A percentile compares a stretch with the other conserved stretches of the same genome.
Evolutionary conservation across 2,113 vertebrate genomes (phyloP).

Genomic region (Crotalus horridus): DNA sequence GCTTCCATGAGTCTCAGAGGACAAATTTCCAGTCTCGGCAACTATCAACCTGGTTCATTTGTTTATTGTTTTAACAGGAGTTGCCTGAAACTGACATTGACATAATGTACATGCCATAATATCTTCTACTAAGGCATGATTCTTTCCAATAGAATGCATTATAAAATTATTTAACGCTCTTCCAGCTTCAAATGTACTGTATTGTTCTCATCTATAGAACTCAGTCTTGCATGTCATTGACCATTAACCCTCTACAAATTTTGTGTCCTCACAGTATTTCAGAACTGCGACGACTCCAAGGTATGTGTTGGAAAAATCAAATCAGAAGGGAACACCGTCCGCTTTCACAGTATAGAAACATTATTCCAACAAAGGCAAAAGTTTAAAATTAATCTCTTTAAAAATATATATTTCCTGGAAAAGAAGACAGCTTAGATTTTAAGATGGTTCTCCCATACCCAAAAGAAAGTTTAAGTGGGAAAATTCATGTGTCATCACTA

Average conservation of each 20-base stretch:
- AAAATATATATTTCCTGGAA: background rate
- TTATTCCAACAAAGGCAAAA: slow-evolving; percentile 13
- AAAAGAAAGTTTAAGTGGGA: background rate
- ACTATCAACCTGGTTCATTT: background rate
- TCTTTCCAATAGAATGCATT: background rate
- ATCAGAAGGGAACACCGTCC: background rate
- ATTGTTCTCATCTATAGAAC: background rate
- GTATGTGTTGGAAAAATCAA: background rate
- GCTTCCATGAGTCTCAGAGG: background rate
- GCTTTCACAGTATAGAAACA: background rate
- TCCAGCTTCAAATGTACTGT: background rate
- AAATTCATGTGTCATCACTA: background rate
- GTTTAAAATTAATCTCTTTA: background rate
- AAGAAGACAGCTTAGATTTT: background rate
- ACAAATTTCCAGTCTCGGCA: background rate
- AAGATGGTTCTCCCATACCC: background rate
- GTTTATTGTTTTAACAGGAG: background rate
- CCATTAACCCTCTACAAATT: background rate
- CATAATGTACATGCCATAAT: background rate
- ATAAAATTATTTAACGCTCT: background rate
- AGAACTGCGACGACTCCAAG: background rate
- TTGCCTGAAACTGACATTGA: background rate
- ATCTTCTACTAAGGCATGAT: background rate
- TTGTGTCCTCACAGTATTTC: background rate
- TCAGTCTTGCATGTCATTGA: background rate